Evolutionary conservation across 2,888 invertebrate genomes (phyloP).

Genomic region (Meteorus colon): DNA sequence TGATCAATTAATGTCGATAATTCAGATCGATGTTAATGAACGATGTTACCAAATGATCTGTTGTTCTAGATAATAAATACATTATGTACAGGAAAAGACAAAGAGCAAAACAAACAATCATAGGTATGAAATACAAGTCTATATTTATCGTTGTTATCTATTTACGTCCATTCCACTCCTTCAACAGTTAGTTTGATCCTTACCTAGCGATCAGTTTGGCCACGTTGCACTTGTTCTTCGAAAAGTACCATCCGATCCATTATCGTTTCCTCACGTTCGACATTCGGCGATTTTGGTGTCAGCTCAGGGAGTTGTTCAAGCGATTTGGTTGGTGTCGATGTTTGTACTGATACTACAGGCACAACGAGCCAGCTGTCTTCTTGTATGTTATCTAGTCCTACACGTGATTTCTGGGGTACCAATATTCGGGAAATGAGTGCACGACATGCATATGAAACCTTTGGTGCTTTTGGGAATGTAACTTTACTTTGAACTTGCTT

Average conservation of each 20-base stretch:
- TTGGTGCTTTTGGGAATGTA: conserved; percentile 80
- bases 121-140: background rate
- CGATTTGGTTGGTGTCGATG: conserved; percentile 54
- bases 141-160: background rate
- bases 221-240: conserved; percentile 18
- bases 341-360: conserved; percentile 58
- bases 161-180: background rate
- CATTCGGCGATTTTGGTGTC: conserved; percentile 15
- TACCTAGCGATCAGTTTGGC: conserved; percentile 6
- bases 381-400: conserved; percentile 80
- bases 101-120: background rate
- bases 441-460: conserved; percentile 79
- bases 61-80: conserved; percentile 38
- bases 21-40: background rate
- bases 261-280: background rate
- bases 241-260: conserved; percentile 27
- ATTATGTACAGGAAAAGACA: conserved; percentile 8
- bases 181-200: background rate
- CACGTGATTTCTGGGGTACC: conserved; percentile 80
- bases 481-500: conserved; percentile 85
- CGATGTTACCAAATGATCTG: conserved; percentile 34
- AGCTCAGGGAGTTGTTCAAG: conserved; percentile 37
- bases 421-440: conserved; percentile 82
- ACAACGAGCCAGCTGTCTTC: conserved; percentile 79
- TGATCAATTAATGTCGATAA: conserved; percentile 46